These are phyloP conservation scores for Aporophyla lueneburgensis DNA, from an alignment of 2,888 invertebrate genomes.

Conservation along the genomic window DNA sequence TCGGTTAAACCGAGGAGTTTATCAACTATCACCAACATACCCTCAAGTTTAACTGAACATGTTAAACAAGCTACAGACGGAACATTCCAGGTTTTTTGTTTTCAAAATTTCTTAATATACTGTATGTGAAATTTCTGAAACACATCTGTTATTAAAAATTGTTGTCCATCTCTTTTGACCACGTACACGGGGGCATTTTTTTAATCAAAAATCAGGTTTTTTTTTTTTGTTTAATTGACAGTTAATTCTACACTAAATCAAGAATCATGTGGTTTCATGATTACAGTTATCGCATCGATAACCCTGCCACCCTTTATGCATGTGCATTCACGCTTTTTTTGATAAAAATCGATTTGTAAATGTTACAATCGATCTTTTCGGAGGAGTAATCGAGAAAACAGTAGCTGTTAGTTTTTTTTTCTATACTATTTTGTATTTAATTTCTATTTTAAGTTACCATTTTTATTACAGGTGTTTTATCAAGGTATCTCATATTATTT, in stretches of 20 bases:
- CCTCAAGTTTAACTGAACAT: background rate
- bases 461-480: constrained; percentile 9
- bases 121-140: background rate
- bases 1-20: constrained; percentile 61
- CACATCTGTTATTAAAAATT: too few relatives aligned
- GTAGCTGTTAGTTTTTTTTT: background rate
- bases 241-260: too few relatives aligned
- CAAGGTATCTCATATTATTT: background rate
- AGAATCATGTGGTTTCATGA: too few relatives aligned
- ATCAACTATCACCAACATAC: background rate
- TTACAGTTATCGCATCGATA: too few relatives aligned
- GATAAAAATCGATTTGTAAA: constrained; percentile 5
- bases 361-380: background rate
- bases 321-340: background rate
- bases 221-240: too few relatives aligned
- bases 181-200: too few relatives aligned
- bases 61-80: background rate
- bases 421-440: constrained; percentile 12
- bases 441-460: constrained; percentile 19
- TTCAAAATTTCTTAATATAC: background rate
- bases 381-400: constrained; percentile 17
- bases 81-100: constrained; percentile 32
- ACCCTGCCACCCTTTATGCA: background rate
- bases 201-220: too few relatives aligned
- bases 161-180: too few relatives aligned